Evolutionary conservation across 2,113 vertebrate species (phyloP), one percentile per base, ranked within the genome.

Genomic region (Oncorhynchus keta): DNA sequence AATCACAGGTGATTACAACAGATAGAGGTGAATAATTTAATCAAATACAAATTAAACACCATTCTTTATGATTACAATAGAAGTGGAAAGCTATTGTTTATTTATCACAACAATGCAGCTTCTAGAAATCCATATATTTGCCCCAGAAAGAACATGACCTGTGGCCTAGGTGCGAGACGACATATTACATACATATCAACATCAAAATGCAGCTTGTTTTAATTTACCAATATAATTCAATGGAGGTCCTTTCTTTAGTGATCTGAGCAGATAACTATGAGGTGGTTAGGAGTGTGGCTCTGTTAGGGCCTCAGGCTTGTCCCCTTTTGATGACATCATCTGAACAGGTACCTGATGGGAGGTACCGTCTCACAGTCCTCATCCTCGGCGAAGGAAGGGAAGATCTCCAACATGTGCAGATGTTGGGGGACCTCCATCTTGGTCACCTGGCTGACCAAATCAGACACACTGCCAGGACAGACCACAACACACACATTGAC

Each of bases 301-400:
- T 35, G 59, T 39, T 26, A 1, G 14, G 3, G 45, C 39, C 64
- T 30, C 26, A 12, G 4, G 24, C 26, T 12, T 28, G 68, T 59
- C 51, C 39, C 8, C 13, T 48, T 11, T 18, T 20, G 6, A n/a
- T 45, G 62, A 28, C 68, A 13, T 93, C 79, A 92, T 12, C 62
- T 18, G 22, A 92, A 82, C 74, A 86, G 39, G 80, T 93, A 94
- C 64, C 81, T 87, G 79, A 94, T 90, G 1, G 81, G 22, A 1
- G 89, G 93, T 4, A 89, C 85, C 0, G 1, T 20, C 18, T 89
- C 84, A 26, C 89, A 88, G 1, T 92, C 89, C 0, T 90, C 79
- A 4, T 97, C 94, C 64, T 91, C 93, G 68, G 82, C 82, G 0
- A 95, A 97, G 0, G 92, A 82, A 0, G 95, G 83, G 7, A 82